Percentiles rank a stretch among this genome's conserved stretches.
Conservation (phyloP, 2,888 invertebrate genomes). For the Piscicola geometra region DNA sequence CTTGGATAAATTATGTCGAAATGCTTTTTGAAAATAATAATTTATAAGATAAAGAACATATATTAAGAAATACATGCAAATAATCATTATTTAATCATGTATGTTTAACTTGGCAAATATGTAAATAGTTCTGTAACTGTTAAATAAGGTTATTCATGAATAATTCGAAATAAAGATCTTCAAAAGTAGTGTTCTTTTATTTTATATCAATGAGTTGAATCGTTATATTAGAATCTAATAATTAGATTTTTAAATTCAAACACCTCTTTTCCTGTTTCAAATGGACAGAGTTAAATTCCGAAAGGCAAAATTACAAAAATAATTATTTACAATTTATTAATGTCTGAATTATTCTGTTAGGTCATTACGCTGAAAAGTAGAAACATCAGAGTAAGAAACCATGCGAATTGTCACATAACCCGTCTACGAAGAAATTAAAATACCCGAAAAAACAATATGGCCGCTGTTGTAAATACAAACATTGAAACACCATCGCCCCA, state of each 20-base stretch:
- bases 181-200: too few relatives aligned
- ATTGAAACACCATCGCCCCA: background rate
- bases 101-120: too few relatives aligned
- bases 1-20: background rate
- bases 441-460: constrained; percentile 7
- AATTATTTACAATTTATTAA: background rate
- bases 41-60: background rate
- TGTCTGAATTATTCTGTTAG: background rate
- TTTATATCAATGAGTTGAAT: too few relatives aligned
- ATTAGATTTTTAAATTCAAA: too few relatives aligned
- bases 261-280: background rate
- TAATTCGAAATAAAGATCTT: too few relatives aligned
- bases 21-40: background rate
- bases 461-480: constrained; percentile 1
- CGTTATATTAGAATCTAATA: too few relatives aligned
- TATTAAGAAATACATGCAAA: too few relatives aligned
- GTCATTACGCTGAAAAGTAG: background rate
- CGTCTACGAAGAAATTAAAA: constrained; percentile 5
- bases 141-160: too few relatives aligned
- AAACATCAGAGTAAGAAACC: background rate
- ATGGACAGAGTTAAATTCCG: background rate
- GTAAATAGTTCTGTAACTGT: too few relatives aligned
- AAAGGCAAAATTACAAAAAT: background rate
- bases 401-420: background rate
- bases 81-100: too few relatives aligned